Evolutionary conservation across 2,113 vertebrate genomes (phyloP), one percentile per base, ranked within the genome.

Genomic region (Cygnus buccinator): DNA sequence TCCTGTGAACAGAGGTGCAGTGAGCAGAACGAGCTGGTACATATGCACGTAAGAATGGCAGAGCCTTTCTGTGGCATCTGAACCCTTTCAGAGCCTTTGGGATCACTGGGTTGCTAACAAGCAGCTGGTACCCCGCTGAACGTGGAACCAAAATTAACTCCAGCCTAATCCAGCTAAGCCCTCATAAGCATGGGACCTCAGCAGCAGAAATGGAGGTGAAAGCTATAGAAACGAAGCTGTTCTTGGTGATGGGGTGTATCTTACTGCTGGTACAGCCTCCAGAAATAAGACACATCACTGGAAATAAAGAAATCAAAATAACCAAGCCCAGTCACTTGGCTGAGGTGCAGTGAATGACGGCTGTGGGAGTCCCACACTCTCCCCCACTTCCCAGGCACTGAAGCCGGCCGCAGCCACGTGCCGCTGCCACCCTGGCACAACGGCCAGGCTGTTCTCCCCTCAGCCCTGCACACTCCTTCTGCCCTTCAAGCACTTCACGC

Each of bases 181-280:
- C 29, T 75, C 2, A 0, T n/a, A n/a, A 71, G 52, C 14, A 3
- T 10, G 19, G 31, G 62, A 86, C 58, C 57, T 63, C 37, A 0
- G 1, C 21, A 52, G 57, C 4, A 79, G 79, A 57, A 80, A 39
- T 6, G 52, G 88, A 71, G 52, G 63, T 41, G 67, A 81, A 83
- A 63, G 85, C 74, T 17, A 22, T 20, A 81, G 76, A 78, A 81
- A 68, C 52, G 68, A 65, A 84, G 31, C 59, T 7, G 11, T 11
- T 54, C 33, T 18, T 59, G 72, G 55, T 54, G 63, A 39, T 1
- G 22, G 75, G 55, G n/a, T 23, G 33, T 28, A 31, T 43, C 39
- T 66, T 25, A 62, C 88, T 79, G 92, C 71, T 59, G 71, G 82
- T 72, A 76, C 78, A 84, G 87, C 70, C 80, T 79, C 78, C 77